Percentiles rank a stretch among this genome's conserved stretches.
These are phyloP conservation scores for Bujurquina vittata DNA, from an alignment of 2,113 vertebrate genomes.

Conservation along the genomic window DNA sequence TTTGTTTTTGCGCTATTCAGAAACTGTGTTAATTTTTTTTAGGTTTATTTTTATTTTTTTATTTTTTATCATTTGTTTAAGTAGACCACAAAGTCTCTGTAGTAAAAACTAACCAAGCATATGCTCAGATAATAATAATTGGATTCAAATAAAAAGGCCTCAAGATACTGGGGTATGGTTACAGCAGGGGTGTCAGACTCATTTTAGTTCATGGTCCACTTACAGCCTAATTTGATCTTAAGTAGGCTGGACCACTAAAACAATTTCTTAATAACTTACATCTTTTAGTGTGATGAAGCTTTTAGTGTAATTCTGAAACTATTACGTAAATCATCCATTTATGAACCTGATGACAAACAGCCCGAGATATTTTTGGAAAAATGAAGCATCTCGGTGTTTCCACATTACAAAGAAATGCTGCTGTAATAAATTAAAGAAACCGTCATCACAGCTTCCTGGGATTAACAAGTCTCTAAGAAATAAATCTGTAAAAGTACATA, in stretches of 20 bases:
- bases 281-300: background rate
- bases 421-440: background rate
- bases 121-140: conserved; percentile 4
- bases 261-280: background rate
- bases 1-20: background rate
- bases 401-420: background rate
- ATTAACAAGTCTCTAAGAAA: background rate
- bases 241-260: background rate
- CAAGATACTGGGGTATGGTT: no score
- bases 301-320: background rate
- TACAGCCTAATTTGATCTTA: background rate
- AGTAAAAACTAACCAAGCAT: background rate
- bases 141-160: background rate
- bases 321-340: background rate
- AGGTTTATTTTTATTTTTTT: background rate
- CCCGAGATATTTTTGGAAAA: background rate
- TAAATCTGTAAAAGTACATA: background rate
- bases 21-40: background rate
- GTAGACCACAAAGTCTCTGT: background rate
- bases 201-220: background rate
- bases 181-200: background rate
- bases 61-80: no score
- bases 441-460: background rate
- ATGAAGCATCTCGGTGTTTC: background rate
- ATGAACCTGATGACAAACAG: background rate